Percentiles rank a stretch among this genome's conserved stretches.
Evolutionary conservation across 2,797 vertebrate species (phyloP).

Genomic region (Microhierax caerulescens): DNA sequence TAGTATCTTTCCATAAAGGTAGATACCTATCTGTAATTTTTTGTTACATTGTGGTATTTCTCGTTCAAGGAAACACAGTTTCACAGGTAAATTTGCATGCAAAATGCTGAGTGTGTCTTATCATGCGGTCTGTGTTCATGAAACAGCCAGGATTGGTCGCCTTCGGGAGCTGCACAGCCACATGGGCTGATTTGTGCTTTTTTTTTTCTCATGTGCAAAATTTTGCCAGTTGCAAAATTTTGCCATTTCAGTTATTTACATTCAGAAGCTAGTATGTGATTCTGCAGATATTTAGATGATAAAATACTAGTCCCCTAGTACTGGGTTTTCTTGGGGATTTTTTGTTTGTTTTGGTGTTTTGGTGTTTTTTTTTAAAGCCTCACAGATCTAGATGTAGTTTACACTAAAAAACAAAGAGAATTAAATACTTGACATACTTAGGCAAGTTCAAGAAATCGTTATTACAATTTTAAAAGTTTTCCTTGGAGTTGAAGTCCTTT

Average conservation of each 20-base stretch:
- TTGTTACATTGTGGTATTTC: not conserved
- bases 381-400: not conserved
- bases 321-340: too few relatives aligned
- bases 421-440: not conserved
- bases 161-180: not conserved
- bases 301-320: not conserved
- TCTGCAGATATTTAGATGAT: not conserved
- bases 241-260: not conserved
- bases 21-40: not conserved
- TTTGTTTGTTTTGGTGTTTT: too few relatives aligned
- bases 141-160: rapidly evolving
- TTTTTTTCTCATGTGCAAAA: not conserved
- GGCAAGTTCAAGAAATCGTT: not conserved
- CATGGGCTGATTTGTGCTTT: too few relatives aligned
- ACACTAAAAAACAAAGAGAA: not conserved
- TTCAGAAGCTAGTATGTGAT: not conserved
- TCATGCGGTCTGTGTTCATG: too few relatives aligned
- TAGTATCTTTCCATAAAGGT: not conserved
- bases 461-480: not conserved
- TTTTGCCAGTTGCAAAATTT: not conserved
- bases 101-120: not conserved
- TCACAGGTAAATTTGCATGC: not conserved
- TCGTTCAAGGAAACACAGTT: not conserved
- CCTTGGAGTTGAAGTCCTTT: not conserved
- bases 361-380: not conserved